Evolutionary conservation across 2,113 vertebrate genomes (phyloP).

Genomic region (Tenebrosternarchus preto): DNA sequence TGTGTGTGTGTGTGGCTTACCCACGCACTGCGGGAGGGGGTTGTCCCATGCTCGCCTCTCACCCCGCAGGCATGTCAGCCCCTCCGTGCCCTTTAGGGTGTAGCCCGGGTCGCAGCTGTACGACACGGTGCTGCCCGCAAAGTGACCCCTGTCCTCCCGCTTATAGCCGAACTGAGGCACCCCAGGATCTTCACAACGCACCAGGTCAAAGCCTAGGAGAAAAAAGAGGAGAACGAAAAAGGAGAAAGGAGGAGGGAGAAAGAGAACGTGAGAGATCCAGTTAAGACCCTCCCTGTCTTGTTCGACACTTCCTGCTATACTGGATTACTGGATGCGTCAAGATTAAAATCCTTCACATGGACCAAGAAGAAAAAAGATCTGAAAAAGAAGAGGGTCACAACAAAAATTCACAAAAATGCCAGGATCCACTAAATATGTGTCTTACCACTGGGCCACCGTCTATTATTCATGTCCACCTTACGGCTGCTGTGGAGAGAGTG

Average conservation of each 20-base stretch:
- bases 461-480: constrained; percentile 31
- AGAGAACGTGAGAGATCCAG: not conserved
- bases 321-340: constrained; percentile 14
- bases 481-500: not conserved
- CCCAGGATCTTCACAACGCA: constrained; percentile 95
- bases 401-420: constrained; percentile 5
- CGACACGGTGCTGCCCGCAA: constrained; percentile 90
- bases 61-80: constrained; percentile 87
- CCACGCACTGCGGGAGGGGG: constrained; percentile 88
- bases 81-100: constrained; percentile 80
- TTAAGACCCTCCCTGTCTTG: not conserved
- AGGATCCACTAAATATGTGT: constrained; percentile 17
- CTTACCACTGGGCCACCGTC: not conserved
- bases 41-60: constrained; percentile 93
- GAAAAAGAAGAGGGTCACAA: not conserved
- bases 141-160: constrained; percentile 92
- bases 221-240: not conserved
- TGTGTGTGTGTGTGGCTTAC: constrained; percentile 70
- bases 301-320: not conserved
- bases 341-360: constrained; percentile 24
- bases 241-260: not conserved
- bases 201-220: constrained; percentile 88
- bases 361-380: not conserved
- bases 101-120: constrained; percentile 95
- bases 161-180: constrained; percentile 92